phyloP scores from a whole-genome alignment of 2,888 invertebrate species.

The Cabera pusaria region DNA sequence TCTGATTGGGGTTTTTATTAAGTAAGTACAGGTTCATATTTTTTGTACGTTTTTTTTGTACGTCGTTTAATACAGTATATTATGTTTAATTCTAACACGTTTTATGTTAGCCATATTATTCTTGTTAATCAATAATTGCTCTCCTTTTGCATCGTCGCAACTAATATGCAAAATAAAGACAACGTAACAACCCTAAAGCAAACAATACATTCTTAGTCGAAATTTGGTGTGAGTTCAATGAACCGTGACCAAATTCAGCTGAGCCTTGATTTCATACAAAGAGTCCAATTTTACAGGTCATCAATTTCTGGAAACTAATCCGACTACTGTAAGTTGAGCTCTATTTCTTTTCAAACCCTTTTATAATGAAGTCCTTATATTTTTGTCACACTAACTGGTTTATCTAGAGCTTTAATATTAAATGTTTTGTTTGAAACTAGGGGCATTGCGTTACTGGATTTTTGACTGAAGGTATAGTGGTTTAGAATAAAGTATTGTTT shows the following conservation, averaged over 20 bases:
- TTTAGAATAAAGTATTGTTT: no score
- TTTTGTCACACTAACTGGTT: not conserved
- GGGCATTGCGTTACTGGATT: slow-evolving; percentile 3
- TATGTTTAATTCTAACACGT: no score
- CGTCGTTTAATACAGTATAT: no score
- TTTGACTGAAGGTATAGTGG: no score
- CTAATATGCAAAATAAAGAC: no score
- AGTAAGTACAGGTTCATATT: no score
- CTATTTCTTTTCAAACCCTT: not conserved
- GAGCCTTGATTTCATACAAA: slow-evolving; percentile 1
- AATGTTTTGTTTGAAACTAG: not conserved
- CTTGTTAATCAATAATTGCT: no score
- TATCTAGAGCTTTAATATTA: slow-evolving; percentile 7
- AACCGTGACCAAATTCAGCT: slow-evolving; percentile 3
- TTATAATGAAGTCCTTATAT: not conserved
- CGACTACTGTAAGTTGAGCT: not conserved
- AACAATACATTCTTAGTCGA: slow-evolving; percentile 21
- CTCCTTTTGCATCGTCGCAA: no score
- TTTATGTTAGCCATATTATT: no score
- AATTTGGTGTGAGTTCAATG: slow-evolving; percentile 16
- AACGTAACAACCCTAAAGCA: slow-evolving; percentile 34
- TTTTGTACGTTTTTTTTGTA: no score
- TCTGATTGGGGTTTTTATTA: no score
- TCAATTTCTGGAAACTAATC: not conserved
- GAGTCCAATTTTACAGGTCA: not conserved